Base-by-base conservation (phyloP, 92 coral and sea anemone genomes). In the Montipora capitata region DNA sequence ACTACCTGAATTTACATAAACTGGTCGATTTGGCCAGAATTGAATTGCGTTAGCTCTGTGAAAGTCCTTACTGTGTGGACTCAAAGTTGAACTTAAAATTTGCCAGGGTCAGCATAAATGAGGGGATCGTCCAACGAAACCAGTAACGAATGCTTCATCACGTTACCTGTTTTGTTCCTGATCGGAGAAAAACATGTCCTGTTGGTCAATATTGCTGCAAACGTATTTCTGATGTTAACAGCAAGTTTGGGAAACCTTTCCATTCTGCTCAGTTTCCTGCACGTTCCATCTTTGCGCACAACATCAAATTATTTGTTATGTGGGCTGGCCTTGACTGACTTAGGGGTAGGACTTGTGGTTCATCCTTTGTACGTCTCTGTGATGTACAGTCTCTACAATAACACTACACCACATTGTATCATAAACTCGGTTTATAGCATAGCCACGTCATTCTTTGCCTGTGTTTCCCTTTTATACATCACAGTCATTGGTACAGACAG, bases 321-420 rank as follows among this genome's bases (percentile, higher is more conserved):
- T 0, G 84, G 84, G 9, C 14, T 79, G 51, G 74, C 74, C 27
- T 27, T 79, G 74, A 79, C 84, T 11, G 84, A 79, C 39, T 74
- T 79, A 9, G 74, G 83, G 1, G 35, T 27, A 27, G 35, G 35
- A 27, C 35, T 27, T 27, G 35, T 27, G 35, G 35, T 27, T 27
- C 10, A 79, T 44, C 84, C 84, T 5, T 66, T 79, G 74, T 79
- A 79, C 57, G 66, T 79, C 13, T 45, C 35, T 39, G 84, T 79
- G 10, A 12, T 79, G 27, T 42, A 43, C 14, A 10, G n/a, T 43
- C 14, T 79, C 74, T 64, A 79, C 84, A 20, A 44, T 11, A 44
- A 48, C 61, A 11, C 43, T 12, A 16, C 12, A 17, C 74, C 74
- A 10, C 74, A 65, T 38, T 79, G 84, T 27, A 65, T 43, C 3